Conservation (phyloP, 2,888 invertebrate species). For the Bembecia ichneumoniformis region DNA sequence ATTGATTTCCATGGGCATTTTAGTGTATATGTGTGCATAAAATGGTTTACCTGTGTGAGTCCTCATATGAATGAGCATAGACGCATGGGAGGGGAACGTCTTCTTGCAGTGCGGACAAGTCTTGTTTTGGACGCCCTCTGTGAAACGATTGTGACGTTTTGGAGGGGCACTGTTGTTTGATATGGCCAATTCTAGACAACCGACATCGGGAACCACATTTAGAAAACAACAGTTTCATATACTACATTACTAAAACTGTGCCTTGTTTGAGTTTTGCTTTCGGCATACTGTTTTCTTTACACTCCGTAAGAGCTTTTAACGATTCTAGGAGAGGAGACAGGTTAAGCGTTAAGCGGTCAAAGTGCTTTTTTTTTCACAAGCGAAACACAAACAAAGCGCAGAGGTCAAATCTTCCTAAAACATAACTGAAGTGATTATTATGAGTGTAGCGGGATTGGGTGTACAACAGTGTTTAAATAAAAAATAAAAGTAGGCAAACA, state of each 20-base stretch:
- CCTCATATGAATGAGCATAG: constrained; percentile 83
- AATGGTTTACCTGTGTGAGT: constrained; percentile 75
- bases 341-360: constrained; percentile 1
- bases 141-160: constrained; percentile 74
- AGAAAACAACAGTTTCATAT: constrained; percentile 20
- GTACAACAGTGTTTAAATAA: constrained; percentile 3
- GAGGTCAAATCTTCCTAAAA: constrained; percentile 20
- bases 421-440: constrained; percentile 69
- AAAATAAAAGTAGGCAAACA: constrained; percentile 12
- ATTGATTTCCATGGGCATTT: too few relatives aligned
- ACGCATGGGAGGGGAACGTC: constrained; percentile 83
- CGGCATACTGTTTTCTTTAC: background rate
- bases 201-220: constrained; percentile 60
- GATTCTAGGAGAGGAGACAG: too few relatives aligned
- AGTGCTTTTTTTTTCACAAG: background rate
- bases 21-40: background rate
- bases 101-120: constrained; percentile 80
- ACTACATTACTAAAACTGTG: too few relatives aligned
- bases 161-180: constrained; percentile 81
- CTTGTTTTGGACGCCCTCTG: constrained; percentile 72
- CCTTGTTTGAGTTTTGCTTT: constrained; percentile 13
- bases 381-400: constrained; percentile 34
- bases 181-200: constrained; percentile 80
- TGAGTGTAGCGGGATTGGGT: constrained; percentile 39
- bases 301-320: too few relatives aligned